Evolutionary conservation across 2,797 vertebrate genomes (phyloP).

Genomic region (Acrossocheilus fasciatus): DNA sequence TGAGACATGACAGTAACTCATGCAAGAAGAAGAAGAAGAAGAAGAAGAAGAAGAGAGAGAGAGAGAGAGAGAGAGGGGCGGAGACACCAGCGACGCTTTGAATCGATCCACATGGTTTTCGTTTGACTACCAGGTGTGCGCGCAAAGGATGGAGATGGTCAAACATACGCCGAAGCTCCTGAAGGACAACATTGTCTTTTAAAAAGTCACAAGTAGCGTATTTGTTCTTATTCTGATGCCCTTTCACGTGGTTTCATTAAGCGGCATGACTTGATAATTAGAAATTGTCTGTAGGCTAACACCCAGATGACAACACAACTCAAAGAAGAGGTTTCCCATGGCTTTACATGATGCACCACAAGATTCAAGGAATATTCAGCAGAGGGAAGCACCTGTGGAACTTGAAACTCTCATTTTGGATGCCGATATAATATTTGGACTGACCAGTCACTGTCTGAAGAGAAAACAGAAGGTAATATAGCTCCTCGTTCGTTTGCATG

Average conservation of each 20-base stretch:
- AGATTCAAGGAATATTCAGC: slow-evolving; percentile 71
- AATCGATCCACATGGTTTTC: slow-evolving; percentile 26
- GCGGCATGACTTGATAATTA: neutral
- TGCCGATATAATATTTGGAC: slow-evolving; percentile 84
- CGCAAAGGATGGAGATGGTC: neutral
- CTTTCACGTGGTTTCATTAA: neutral
- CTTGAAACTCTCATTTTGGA: slow-evolving; percentile 80
- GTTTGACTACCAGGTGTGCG: slow-evolving; percentile 5
- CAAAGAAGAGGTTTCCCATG: slow-evolving; percentile 66
- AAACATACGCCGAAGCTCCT: neutral
- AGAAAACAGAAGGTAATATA: slow-evolving; percentile 80
- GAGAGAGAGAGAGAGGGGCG: neutral
- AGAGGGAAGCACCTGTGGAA: slow-evolving; percentile 76
- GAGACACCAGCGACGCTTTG: slow-evolving; percentile 5
- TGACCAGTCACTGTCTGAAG: slow-evolving; percentile 83
- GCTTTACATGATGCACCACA: slow-evolving; percentile 78
- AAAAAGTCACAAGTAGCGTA: neutral
- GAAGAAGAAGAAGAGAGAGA: neutral
- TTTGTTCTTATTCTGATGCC: neutral
- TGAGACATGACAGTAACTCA: neutral
- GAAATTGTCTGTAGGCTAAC: neutral
- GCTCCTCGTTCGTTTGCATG: neutral
- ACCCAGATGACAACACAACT: neutral
- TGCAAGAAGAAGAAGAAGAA: neutral
- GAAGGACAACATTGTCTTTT: neutral